Evolutionary conservation across 2,113 vertebrate species (phyloP).

Genomic region (Grus americana): DNA sequence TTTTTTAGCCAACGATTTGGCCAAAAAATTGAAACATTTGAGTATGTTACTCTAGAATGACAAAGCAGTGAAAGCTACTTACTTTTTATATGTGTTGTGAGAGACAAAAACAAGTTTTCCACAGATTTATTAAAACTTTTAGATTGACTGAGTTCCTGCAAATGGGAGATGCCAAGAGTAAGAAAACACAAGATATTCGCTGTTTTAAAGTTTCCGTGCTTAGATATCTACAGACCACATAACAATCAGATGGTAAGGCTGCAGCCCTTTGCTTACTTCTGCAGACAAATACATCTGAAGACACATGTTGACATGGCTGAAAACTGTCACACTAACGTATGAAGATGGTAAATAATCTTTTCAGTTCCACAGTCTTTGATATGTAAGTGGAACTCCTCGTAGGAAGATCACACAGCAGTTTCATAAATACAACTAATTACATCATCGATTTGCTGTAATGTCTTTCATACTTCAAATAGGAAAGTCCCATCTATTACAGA

Average conservation of each 20-base stretch:
- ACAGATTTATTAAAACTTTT: slow-evolving; percentile 87
- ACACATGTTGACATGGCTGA: not conserved
- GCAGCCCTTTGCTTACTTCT: not conserved
- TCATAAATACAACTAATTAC: not conserved
- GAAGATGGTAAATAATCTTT: not conserved
- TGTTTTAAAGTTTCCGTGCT: not conserved
- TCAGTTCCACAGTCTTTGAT: not conserved
- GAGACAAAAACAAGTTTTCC: slow-evolving; percentile 86
- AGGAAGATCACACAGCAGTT: not conserved
- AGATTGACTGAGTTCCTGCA: slow-evolving; percentile 76
- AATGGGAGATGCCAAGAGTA: not conserved
- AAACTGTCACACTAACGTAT: not conserved
- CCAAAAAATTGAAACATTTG: not conserved
- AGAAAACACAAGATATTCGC: not conserved
- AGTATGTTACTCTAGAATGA: not conserved
- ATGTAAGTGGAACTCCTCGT: not conserved
- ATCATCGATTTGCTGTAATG: not conserved
- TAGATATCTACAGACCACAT: not conserved
- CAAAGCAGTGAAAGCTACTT: slow-evolving; percentile 66
- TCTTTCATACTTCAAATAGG: not conserved
- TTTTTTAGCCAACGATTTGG: not conserved
- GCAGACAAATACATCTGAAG: not conserved
- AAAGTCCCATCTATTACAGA: not conserved
- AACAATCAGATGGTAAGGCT: not conserved
- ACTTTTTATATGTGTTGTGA: slow-evolving; percentile 87